A percentile compares a stretch with the other conserved stretches of the same genome.
Evolutionary conservation across 2,797 vertebrate genomes (phyloP).

Genomic region (Dallia pectoralis): DNA sequence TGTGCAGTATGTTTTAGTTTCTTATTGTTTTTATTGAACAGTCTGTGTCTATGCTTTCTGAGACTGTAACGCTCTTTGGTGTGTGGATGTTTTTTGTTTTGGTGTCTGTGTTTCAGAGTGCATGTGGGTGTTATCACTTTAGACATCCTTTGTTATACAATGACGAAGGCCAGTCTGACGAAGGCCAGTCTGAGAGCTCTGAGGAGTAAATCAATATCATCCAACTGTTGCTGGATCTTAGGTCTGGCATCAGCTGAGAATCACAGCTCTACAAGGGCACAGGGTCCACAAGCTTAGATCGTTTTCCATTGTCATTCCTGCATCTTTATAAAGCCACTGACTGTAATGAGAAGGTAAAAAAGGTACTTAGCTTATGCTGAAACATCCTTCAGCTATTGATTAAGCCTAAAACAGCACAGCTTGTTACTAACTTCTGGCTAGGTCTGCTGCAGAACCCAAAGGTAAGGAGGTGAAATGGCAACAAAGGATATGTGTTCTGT

Average conservation of each 20-base stretch:
- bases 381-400: not conserved
- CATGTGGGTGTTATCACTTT: not conserved
- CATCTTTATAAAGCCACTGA: not conserved
- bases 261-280: not conserved
- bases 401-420: not conserved
- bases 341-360: not conserved
- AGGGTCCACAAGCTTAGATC: not conserved
- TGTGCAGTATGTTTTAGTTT: slow-evolving; percentile 27
- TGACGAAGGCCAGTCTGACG: slow-evolving; percentile 24
- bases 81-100: not conserved
- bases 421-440: not conserved
- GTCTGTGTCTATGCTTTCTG: slow-evolving; percentile 21
- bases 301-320: not conserved
- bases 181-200: slow-evolving; percentile 21
- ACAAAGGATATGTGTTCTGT: slow-evolving; percentile 2
- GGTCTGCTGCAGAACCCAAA: not conserved
- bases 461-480: not conserved
- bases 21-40: slow-evolving; percentile 12
- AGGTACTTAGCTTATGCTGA: not conserved
- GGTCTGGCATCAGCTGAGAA: slow-evolving; percentile 24
- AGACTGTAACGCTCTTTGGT: slow-evolving; percentile 1
- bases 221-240: slow-evolving; percentile 32
- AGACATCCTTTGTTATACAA: slow-evolving; percentile 16
- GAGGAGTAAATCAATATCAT: slow-evolving; percentile 43
- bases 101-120: slow-evolving; percentile 1